Evolutionary conservation across 2,888 invertebrate genomes (phyloP), one percentile per base, ranked within the genome.

Genomic region (Nebria brevicollis): DNA sequence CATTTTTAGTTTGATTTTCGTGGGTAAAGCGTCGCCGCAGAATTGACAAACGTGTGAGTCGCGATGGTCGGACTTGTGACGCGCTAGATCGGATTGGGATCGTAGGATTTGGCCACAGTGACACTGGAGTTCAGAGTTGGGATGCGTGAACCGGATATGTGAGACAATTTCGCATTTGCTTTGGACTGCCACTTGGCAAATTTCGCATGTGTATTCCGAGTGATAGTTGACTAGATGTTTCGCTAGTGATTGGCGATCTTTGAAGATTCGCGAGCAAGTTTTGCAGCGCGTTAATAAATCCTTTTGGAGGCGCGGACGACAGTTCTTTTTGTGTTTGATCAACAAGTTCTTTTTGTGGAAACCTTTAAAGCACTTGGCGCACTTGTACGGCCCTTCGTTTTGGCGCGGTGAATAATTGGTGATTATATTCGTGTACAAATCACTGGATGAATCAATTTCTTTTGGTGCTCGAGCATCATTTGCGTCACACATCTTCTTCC

Each of bases 301-400:
- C 83, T 91, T 91, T 83, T 91, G 91, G 66, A 88, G 84, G 34
- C 86, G 87, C 1, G 87, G 89, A 42, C 88, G 86, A 85, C 92
- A 92, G 82, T 92, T 92, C 83, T 91, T 92, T 87, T 91, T 90
- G 85, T 92, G 92, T 85, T 92, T 92, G 81, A 91, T 90, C 26
- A 92, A 85, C 20, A 92, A 85, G 77, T 91, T 89, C 72, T 91
- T 89, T 83, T 92, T 92, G 82, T 91, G 90, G 85, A 92, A 92
- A 6, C 90, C 89, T 85, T 92, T 92, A 68, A 89, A 89, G 83
- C 92, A 92, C 84, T 91, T 92, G 1, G 90, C 89, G 80, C 92
- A 92, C 77, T 91, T 90, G 85, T 90, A 91, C 5, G 90, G 87
- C 2, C 89, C 89, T 66, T 89, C 90, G 76, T 90, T 90, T n/a